phyloP scores from a whole-genome alignment of 2,797 vertebrate genomes.

The Bryconaethiops microstoma region DNA sequence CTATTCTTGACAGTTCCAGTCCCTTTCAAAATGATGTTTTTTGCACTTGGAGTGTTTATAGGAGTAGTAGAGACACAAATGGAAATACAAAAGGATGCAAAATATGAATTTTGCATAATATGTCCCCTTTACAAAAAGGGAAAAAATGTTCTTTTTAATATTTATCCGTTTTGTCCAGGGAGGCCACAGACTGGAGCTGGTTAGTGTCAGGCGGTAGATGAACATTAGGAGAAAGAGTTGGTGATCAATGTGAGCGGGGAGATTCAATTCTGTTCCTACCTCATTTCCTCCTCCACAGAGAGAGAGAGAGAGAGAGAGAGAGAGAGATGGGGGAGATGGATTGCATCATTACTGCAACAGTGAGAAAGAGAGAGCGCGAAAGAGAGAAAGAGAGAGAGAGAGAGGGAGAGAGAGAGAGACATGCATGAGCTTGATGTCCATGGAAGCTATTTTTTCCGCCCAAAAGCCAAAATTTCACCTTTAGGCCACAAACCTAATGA shows the following conservation, averaged over 20 bases:
- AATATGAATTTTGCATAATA: no score
- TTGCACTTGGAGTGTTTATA: no score
- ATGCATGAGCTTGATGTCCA: neutral
- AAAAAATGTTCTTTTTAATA: no score
- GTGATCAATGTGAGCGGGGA: slow-evolving; percentile 20
- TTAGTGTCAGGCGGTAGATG: neutral
- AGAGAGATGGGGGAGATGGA: slow-evolving; percentile 20
- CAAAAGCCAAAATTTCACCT: slow-evolving; percentile 36
- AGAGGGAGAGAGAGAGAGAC: neutral
- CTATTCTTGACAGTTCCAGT: no score
- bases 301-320: slow-evolving; percentile 1
- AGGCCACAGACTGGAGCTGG: neutral
- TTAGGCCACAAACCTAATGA: slow-evolving; percentile 45
- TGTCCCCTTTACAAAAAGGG: no score
- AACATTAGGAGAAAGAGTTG: slow-evolving; percentile 18
- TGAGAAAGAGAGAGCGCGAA: neutral
- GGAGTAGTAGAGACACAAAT: no score
- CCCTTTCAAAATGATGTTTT: no score
- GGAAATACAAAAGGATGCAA: no score
- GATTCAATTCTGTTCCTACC: slow-evolving; percentile 31
- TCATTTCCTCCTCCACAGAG: slow-evolving; percentile 24
- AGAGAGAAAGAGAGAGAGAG: neutral
- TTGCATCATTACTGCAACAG: slow-evolving; percentile 19
- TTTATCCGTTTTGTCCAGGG: neutral
- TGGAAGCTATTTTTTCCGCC: slow-evolving; percentile 20